Conservation (phyloP, 2,113 vertebrate genomes). For the Pangasianodon gigas region DNA sequence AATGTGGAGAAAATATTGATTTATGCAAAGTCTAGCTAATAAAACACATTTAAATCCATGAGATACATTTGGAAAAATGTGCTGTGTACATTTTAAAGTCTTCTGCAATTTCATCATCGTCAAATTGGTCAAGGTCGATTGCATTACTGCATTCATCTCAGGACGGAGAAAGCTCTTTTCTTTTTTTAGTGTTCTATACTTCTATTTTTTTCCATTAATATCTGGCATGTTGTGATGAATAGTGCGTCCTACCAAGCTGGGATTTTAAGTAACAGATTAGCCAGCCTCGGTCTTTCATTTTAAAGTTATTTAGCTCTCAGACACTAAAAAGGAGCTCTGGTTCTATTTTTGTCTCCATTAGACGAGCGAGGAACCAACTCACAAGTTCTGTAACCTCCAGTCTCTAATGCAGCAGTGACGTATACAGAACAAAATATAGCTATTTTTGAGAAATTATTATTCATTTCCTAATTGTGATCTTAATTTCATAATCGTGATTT, state of each 20-base stretch:
- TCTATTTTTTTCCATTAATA: slow-evolving; percentile 5
- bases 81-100: not conserved
- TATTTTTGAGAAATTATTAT: not conserved
- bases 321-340: not conserved
- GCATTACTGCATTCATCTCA: not conserved
- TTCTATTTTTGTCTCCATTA: slow-evolving; percentile 21
- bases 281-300: not conserved
- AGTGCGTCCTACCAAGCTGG: not conserved
- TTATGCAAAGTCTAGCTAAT: slow-evolving; percentile 40
- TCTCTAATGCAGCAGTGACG: not conserved
- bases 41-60: slow-evolving; percentile 9
- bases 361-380: not conserved
- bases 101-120: not conserved
- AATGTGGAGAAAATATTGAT: slow-evolving; percentile 38
- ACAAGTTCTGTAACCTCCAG: not conserved
- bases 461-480: not conserved
- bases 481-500: not conserved
- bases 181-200: not conserved
- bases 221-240: slow-evolving; percentile 34
- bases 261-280: slow-evolving; percentile 12
- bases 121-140: not conserved
- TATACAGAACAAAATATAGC: not conserved
- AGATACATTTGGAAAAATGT: slow-evolving; percentile 24
- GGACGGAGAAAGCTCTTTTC: not conserved
- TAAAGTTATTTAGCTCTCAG: slow-evolving; percentile 1